Conservation (phyloP, 2,888 invertebrate genomes). For the Myopa testacea region DNA sequence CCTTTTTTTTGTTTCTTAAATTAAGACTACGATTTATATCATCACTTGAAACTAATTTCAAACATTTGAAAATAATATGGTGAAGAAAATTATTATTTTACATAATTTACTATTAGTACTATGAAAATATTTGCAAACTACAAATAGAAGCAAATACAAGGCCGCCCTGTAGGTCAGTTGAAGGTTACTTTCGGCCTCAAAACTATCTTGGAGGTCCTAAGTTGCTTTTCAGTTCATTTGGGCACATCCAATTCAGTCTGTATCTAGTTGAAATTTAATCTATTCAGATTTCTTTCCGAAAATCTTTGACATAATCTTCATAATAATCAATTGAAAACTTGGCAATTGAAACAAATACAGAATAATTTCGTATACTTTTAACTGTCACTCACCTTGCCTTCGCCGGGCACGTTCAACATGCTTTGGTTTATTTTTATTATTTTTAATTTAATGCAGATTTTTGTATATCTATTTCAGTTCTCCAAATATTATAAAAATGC, state of each 20-base stretch:
- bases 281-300: not conserved
- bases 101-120: not conserved
- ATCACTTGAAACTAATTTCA: not conserved
- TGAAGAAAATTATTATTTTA: not conserved
- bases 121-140: not conserved
- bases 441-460: slow-evolving; percentile 21
- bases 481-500: not conserved
- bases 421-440: slow-evolving; percentile 35
- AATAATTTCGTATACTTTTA: not conserved
- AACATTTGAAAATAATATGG: not conserved
- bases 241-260: not conserved
- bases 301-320: not conserved
- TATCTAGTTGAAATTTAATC: not conserved
- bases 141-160: not conserved
- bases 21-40: not conserved
- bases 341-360: not conserved
- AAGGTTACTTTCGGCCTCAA: slow-evolving; percentile 35
- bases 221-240: not conserved
- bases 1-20: not conserved
- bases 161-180: slow-evolving; percentile 38
- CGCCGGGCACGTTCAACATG: slow-evolving; percentile 65
- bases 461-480: not conserved
- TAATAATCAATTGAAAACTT: not conserved
- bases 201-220: not conserved
- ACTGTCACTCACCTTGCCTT: slow-evolving; percentile 60